Evolutionary conservation across 1,140 invertebrate genomes (phyloP), one percentile per base, ranked within the genome.

Genomic region (Helicorthomorpha holstii): DNA sequence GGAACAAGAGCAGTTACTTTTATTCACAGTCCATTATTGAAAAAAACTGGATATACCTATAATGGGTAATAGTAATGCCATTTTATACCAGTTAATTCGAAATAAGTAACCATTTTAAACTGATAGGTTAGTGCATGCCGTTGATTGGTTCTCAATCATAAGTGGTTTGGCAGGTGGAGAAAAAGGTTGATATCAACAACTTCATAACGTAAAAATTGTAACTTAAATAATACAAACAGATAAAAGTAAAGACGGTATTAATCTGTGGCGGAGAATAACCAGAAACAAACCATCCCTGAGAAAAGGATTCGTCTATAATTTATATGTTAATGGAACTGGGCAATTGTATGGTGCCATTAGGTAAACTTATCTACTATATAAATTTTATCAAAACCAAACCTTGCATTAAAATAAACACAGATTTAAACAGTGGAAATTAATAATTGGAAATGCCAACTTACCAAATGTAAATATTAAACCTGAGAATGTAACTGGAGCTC

Each of bases 71-170:
- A n/a, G n/a, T n/a, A n/a, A n/a, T n/a, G n/a, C n/a, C n/a, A n/a
- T n/a, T n/a, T n/a, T n/a, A n/a, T n/a, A n/a, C n/a, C n/a, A n/a
- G n/a, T n/a, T n/a, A n/a, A n/a, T n/a, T n/a, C n/a, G n/a, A n/a
- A n/a, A n/a, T n/a, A n/a, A n/a, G n/a, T n/a, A n/a, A n/a, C n/a
- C n/a, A n/a, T n/a, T n/a, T n/a, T n/a, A n/a, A n/a, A n/a, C n/a
- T n/a, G n/a, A n/a, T 54, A 67, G 65, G 24, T 57, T 72, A 58
- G 59, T 73, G 4, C 69, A 72, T 44, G 65, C 70, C 14, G 64
- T 63, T 44, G 71, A 73, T 56, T 73, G 71, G 71, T 58, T 71
- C 49, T 67, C 70, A 2, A 73, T 70, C 14, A 50, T 73, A 12
- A 61, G 67, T 38, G 52, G 53, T 23, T 57, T 65, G 46, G 69